Percentiles rank a stretch among this genome's conserved stretches.
Evolutionary conservation across 1,140 invertebrate species (phyloP).

Genomic region (Diploscapter pachys): DNA sequence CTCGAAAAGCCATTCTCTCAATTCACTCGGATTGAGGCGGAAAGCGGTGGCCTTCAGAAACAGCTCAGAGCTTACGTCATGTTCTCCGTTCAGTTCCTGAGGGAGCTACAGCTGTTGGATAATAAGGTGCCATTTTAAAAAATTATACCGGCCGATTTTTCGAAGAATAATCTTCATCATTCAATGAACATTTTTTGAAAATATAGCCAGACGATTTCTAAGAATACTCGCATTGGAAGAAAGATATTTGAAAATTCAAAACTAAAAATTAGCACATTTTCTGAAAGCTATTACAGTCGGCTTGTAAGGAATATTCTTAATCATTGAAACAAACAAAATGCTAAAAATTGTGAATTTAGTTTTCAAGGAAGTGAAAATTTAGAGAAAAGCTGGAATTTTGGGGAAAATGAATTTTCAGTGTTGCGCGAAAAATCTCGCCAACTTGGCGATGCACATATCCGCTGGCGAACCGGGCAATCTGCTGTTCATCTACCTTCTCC

Average conservation of each 20-base stretch:
- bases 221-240: too few species aligned
- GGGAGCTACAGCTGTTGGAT: slow-evolving; percentile 50
- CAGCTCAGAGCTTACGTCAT: slow-evolving; percentile 44
- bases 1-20: slow-evolving; percentile 47
- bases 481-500: slow-evolving; percentile 50
- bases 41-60: slow-evolving; percentile 32
- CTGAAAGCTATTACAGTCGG: too few species aligned
- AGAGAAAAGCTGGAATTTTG: slow-evolving; percentile 7
- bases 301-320: too few species aligned
- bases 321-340: too few species aligned
- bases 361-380: not conserved
- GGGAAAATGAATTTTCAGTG: slow-evolving; percentile 43
- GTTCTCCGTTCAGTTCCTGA: slow-evolving; percentile 54
- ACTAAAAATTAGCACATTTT: too few species aligned
- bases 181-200: not conserved
- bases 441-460: slow-evolving; percentile 49
- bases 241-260: too few species aligned
- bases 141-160: not conserved
- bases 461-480: slow-evolving; percentile 52
- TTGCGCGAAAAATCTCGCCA: slow-evolving; percentile 46
- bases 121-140: slow-evolving; percentile 35
- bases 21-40: slow-evolving; percentile 39
- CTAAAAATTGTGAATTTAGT: too few species aligned
- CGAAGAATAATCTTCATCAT: not conserved
- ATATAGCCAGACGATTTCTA: slow-evolving; percentile 10